Conservation (phyloP, 2,113 vertebrate species). For the Cacatua alba region DNA sequence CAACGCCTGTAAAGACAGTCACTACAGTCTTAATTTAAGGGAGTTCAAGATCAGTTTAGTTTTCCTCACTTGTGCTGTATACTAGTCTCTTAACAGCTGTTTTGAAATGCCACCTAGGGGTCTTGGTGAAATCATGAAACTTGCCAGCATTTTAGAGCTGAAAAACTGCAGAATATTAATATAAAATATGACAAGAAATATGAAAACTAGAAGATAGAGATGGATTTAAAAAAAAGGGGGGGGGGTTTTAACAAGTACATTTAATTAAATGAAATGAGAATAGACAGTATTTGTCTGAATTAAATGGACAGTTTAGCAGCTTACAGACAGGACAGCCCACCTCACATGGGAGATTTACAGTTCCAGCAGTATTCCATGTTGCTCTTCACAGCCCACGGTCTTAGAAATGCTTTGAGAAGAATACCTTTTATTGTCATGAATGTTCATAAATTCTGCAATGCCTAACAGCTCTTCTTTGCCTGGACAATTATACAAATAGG, state of each 20-base stretch:
- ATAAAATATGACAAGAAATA: not conserved
- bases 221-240: not conserved
- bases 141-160: not conserved
- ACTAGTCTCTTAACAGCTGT: not conserved
- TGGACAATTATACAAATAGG: not conserved
- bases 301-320: not conserved
- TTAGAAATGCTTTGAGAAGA: not conserved
- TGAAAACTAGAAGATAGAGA: not conserved
- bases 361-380: not conserved
- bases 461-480: not conserved
- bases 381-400: not conserved
- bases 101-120: not conserved
- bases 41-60: not conserved
- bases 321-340: not conserved
- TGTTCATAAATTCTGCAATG: not conserved
- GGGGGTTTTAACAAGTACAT: not conserved
- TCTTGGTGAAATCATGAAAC: not conserved
- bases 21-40: not conserved
- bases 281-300: not conserved
- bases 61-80: not conserved
- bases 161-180: not conserved
- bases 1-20: not conserved
- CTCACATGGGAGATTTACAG: not conserved
- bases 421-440: not conserved
- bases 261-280: not conserved